Percentiles rank a stretch among this genome's conserved stretches.
These are phyloP conservation scores for Myrmophylax atrothorax DNA, from an alignment of 2,113 vertebrate species.

Conservation along the genomic window DNA sequence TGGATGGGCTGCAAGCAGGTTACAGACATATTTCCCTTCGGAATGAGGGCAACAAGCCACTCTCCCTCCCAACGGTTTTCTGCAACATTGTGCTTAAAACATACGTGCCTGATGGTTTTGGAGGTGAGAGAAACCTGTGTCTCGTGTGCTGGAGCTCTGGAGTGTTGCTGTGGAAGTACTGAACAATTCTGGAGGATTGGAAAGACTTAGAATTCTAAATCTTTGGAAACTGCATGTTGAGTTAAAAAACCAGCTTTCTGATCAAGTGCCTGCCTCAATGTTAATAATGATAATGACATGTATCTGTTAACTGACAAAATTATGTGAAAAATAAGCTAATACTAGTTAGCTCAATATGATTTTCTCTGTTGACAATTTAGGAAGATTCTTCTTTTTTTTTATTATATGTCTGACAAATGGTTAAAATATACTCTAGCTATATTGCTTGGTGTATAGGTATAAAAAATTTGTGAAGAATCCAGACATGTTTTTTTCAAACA, in stretches of 20 bases:
- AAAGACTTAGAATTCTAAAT: neutral
- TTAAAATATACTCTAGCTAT: neutral
- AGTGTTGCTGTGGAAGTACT: neutral
- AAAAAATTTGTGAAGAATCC: neutral
- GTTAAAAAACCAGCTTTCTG: neutral
- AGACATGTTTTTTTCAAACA: neutral
- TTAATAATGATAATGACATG: neutral
- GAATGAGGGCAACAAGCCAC: conserved; percentile 97
- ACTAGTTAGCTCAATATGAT: neutral
- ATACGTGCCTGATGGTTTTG: conserved; percentile 97
- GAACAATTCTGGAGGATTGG: neutral
- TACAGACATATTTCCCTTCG: conserved; percentile 97
- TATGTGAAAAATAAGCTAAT: neutral
- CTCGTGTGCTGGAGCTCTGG: neutral
- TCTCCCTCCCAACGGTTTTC: conserved; percentile 95
- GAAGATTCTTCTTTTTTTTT: neutral
- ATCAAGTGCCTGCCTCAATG: neutral
- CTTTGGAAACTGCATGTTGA: neutral
- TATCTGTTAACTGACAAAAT: neutral
- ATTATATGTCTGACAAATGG: neutral
- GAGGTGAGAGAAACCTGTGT: conserved; percentile 80
- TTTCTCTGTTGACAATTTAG: neutral
- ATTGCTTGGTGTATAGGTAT: neutral
- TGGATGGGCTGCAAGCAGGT: conserved; percentile 96
- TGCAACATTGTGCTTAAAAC: conserved; percentile 99